A percentile compares a stretch with the other conserved stretches of the same genome.
phyloP scores from a whole-genome alignment of 2,888 invertebrate genomes.

The Euplexia lucipara region DNA sequence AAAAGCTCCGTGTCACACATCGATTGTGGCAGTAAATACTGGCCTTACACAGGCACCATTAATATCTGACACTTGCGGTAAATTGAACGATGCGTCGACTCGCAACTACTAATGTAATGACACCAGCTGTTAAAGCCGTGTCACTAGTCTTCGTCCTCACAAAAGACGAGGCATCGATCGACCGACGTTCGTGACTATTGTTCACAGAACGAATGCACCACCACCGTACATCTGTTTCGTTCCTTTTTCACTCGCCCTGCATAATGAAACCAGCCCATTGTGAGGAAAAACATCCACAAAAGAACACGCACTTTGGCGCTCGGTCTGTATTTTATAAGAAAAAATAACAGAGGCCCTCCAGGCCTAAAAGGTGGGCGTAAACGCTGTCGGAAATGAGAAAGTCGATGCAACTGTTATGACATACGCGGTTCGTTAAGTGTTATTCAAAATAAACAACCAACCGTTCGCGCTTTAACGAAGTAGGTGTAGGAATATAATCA shows the following conservation, averaged over 20 bases:
- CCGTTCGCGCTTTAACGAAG: slow-evolving; percentile 74
- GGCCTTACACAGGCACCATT: slow-evolving; percentile 37
- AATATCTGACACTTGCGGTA: slow-evolving; percentile 42
- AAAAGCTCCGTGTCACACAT: slow-evolving; percentile 20
- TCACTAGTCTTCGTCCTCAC: slow-evolving; percentile 75
- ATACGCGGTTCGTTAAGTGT: slow-evolving; percentile 86
- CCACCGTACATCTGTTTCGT: slow-evolving; percentile 89
- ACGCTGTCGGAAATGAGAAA: slow-evolving; percentile 87
- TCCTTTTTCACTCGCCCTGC: slow-evolving; percentile 86
- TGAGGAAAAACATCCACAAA: slow-evolving; percentile 87
- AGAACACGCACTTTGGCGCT: slow-evolving; percentile 85
- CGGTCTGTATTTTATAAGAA: slow-evolving; percentile 84
- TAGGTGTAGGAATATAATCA: slow-evolving; percentile 41
- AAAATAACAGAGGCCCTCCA: slow-evolving; percentile 84
- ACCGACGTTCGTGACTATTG: slow-evolving; percentile 87
- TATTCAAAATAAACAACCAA: slow-evolving; percentile 83
- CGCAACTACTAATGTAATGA: slow-evolving; percentile 70
- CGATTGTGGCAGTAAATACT: slow-evolving; percentile 26
- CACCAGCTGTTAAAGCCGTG: slow-evolving; percentile 74
- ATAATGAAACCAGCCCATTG: slow-evolving; percentile 89
- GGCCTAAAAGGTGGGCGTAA: slow-evolving; percentile 87
- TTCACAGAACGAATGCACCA: slow-evolving; percentile 84
- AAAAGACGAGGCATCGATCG: slow-evolving; percentile 87
- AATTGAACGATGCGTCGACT: slow-evolving; percentile 40
- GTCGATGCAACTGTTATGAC: slow-evolving; percentile 89